Evolutionary conservation across 2,888 invertebrate species (phyloP).

Genomic region (Caenorhabditis sp.): DNA sequence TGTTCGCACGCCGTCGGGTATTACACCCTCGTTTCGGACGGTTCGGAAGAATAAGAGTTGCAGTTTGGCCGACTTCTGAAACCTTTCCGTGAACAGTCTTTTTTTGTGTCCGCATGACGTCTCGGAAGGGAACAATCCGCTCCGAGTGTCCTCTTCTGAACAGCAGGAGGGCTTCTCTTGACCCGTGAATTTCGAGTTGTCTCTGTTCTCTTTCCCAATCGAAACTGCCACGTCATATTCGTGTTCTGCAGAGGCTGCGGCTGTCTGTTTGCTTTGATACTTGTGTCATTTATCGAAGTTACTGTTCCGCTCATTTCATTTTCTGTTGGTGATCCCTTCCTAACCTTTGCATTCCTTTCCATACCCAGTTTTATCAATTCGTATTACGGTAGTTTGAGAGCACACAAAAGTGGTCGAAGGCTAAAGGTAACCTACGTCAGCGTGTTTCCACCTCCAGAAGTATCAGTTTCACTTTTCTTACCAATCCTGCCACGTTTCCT

Average conservation of each 20-base stretch:
- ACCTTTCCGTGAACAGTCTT: no score
- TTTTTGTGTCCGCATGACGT: no score
- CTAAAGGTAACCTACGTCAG: neutral
- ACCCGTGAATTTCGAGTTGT: no score
- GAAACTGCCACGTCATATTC: neutral
- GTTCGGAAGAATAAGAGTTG: no score
- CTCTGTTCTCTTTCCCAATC: neutral
- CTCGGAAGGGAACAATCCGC: no score
- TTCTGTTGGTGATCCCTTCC: neutral
- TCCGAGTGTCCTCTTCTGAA: no score
- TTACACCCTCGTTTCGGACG: slow-evolving; percentile 1
- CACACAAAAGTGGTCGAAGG: no score
- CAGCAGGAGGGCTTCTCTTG: slow-evolving; percentile 2
- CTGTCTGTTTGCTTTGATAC: slow-evolving; percentile 25
- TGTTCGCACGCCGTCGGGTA: slow-evolving; percentile 20
- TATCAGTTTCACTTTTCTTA: slow-evolving; percentile 7
- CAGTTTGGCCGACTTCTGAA: no score
- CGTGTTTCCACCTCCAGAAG: neutral
- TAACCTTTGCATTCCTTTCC: neutral
- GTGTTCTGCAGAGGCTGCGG: neutral
- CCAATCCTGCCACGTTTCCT: neutral
- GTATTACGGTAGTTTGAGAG: no score
- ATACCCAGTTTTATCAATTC: no score
- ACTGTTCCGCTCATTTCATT: neutral
- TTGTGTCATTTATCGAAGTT: neutral